These are phyloP conservation scores for Montipora sp. DNA, from an alignment of 64 coral and sea anemone genomes.

Conservation along the genomic window DNA sequence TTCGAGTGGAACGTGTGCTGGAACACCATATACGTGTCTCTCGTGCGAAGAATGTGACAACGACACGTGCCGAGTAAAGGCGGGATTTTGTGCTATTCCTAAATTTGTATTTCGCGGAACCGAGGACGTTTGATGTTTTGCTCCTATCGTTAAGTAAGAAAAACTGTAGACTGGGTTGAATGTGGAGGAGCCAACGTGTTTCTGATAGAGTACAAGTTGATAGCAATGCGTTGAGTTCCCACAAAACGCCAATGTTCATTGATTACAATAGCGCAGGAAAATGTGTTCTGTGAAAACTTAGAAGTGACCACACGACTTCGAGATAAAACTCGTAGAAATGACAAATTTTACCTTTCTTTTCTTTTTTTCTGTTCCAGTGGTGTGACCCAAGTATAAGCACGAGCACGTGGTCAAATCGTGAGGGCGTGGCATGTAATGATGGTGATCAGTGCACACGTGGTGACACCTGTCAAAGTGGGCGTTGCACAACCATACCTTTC, in stretches of 20 bases:
- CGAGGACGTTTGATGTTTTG: no score
- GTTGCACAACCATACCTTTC: constrained; percentile 77
- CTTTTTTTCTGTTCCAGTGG: constrained; percentile 45
- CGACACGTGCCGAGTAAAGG: constrained; percentile 68
- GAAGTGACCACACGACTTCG: background rate
- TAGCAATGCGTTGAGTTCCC: no score
- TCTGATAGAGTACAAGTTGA: no score
- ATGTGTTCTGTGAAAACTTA: background rate
- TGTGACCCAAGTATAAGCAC: constrained; percentile 57
- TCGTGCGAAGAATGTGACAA: constrained; percentile 62
- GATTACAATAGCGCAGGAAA: no score
- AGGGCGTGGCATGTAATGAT: constrained; percentile 77
- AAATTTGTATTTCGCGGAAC: background rate
- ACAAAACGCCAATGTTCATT: no score
- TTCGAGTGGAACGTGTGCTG: constrained; percentile 41
- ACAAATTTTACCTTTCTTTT: background rate
- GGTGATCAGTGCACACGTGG: constrained; percentile 68
- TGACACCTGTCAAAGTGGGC: constrained; percentile 72
- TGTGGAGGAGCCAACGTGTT: no score
- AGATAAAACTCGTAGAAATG: background rate
- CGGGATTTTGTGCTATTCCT: constrained; percentile 66
- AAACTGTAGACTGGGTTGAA: no score
- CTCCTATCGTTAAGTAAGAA: no score
- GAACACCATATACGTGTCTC: constrained; percentile 70
- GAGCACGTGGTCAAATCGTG: constrained; percentile 54